Percentiles rank a stretch among this genome's conserved stretches.
Conservation (phyloP, 1,140 invertebrate genomes). For the Aphelinus atriplicis region DNA sequence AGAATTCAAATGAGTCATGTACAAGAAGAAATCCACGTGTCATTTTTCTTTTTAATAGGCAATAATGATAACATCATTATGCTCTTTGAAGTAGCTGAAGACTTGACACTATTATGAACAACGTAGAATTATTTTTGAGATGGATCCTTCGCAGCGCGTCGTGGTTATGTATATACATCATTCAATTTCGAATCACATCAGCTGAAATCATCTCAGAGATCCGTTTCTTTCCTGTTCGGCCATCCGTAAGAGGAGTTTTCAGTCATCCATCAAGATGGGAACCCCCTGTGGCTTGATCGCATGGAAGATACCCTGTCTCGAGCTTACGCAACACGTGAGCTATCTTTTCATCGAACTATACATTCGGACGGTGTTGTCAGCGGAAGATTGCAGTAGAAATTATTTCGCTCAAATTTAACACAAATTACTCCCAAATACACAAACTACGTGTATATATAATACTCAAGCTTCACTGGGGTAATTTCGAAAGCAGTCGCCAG, state of each 20-base stretch:
- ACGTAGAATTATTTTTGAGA: not conserved
- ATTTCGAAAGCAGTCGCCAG: too few relatives aligned
- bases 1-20: too few relatives aligned
- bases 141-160: not conserved
- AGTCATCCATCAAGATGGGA: constrained; percentile 27
- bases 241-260: constrained; percentile 26
- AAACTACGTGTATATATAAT: too few relatives aligned
- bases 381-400: too few relatives aligned
- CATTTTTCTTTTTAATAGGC: too few relatives aligned
- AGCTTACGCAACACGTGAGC: too few relatives aligned
- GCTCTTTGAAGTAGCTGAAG: not conserved
- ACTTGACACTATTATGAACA: not conserved
- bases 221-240: not conserved
- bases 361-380: too few relatives aligned
- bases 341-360: too few relatives aligned
- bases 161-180: not conserved
- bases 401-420: too few relatives aligned
- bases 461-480: too few relatives aligned
- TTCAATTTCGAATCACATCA: constrained; percentile 28
- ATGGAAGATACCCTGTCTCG: not conserved
- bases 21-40: too few relatives aligned
- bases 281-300: constrained; percentile 20
- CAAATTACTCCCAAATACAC: too few relatives aligned
- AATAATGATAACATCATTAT: not conserved
- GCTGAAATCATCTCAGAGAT: constrained; percentile 43